These are phyloP conservation scores for Engraulis encrasicolus DNA, from an alignment of 2,113 vertebrate genomes.

Conservation along the genomic window DNA sequence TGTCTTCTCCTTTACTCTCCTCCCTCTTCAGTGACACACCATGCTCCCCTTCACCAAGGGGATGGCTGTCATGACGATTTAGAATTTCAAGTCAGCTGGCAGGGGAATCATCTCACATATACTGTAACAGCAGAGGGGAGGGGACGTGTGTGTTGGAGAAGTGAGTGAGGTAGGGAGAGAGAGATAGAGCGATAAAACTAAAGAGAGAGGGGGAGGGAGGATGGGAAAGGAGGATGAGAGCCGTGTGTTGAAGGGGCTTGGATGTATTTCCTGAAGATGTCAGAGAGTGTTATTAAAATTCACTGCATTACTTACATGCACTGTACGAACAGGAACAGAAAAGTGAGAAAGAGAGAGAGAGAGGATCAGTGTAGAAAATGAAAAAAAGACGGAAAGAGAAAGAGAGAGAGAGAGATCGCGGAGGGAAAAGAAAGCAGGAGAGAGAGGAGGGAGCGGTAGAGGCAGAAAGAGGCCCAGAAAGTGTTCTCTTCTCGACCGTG, in stretches of 20 bases:
- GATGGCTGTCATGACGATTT: conserved; percentile 8
- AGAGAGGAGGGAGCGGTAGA: background rate
- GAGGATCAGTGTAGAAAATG: background rate
- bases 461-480: background rate
- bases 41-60: conserved; percentile 29
- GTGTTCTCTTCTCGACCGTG: conserved; percentile 27
- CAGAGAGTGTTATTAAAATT: conserved; percentile 49
- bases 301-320: background rate
- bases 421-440: too few species aligned
- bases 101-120: conserved; percentile 34
- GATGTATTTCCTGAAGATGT: conserved; percentile 28
- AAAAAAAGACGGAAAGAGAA: background rate
- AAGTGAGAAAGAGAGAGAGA: background rate
- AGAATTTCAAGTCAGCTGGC: conserved; percentile 41
- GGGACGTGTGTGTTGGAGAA: background rate
- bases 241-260: background rate
- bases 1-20: conserved; percentile 19
- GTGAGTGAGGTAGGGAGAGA: conserved; percentile 33
- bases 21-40: conserved; percentile 39
- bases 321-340: conserved; percentile 10
- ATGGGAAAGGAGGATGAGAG: too few species aligned
- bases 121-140: conserved; percentile 27
- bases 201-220: too few species aligned
- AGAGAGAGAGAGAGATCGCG: background rate
- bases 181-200: too few species aligned